These are phyloP conservation scores for Mesorhabditis belari DNA, from an alignment of 2,888 invertebrate genomes.

Conservation along the genomic window DNA sequence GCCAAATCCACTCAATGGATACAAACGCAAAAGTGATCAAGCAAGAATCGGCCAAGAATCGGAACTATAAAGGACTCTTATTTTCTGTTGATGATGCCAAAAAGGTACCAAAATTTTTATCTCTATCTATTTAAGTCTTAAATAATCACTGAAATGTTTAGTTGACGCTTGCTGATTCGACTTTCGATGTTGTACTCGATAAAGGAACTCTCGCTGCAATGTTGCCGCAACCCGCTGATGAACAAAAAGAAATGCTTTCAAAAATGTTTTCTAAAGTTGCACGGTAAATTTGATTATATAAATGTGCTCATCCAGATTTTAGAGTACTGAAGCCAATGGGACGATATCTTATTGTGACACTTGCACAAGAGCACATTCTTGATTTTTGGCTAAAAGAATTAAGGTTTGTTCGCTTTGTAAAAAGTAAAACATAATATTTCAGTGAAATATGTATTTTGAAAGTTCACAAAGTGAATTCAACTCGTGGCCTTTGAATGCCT, in stretches of 20 bases:
- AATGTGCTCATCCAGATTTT: neutral
- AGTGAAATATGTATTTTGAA: slow-evolving; percentile 33
- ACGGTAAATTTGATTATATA: slow-evolving; percentile 51
- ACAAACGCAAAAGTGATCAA: slow-evolving; percentile 72
- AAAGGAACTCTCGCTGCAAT: slow-evolving; percentile 95
- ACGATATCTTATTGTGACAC: slow-evolving; percentile 70
- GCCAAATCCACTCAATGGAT: slow-evolving; percentile 81
- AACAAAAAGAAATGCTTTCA: slow-evolving; percentile 62
- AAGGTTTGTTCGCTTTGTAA: neutral
- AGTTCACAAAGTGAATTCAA: slow-evolving; percentile 27
- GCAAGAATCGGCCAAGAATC: slow-evolving; percentile 76
- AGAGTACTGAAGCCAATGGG: slow-evolving; percentile 59
- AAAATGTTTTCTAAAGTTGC: slow-evolving; percentile 70
- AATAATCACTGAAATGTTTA: slow-evolving; percentile 1
- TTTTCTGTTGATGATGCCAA: slow-evolving; percentile 60
- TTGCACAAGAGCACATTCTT: slow-evolving; percentile 81
- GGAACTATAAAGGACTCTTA: slow-evolving; percentile 67
- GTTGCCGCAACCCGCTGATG: slow-evolving; percentile 60
- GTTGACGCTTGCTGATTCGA: slow-evolving; percentile 24
- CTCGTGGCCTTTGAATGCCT: slow-evolving; percentile 51
- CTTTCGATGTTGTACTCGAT: slow-evolving; percentile 79
- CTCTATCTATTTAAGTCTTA: too few species aligned
- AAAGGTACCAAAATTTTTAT: slow-evolving; percentile 24
- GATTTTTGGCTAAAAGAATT: slow-evolving; percentile 56
- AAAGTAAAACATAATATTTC: slow-evolving; percentile 2